Evolutionary conservation across 2,113 vertebrate genomes (phyloP).

Genomic region (Callocephalon fimbriatum): DNA sequence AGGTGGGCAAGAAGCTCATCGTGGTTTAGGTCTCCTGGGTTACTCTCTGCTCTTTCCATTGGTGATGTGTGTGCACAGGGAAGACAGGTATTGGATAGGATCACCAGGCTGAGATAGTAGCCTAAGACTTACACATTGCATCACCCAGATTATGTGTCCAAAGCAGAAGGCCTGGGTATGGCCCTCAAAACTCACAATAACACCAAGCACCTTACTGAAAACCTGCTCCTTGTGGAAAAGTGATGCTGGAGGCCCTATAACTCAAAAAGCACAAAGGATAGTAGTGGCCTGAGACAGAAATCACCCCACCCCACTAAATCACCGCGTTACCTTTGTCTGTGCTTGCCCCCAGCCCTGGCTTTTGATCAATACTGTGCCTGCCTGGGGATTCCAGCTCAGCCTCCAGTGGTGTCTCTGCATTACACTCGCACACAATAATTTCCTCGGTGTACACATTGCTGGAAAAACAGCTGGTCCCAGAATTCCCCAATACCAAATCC

Average conservation of each 20-base stretch:
- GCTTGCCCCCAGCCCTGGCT: neutral
- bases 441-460: neutral
- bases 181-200: neutral
- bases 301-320: neutral
- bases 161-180: neutral
- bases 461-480: slow-evolving; percentile 24
- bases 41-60: neutral
- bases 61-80: rapidly evolving
- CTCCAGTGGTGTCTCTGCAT: slow-evolving; percentile 17
- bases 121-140: neutral
- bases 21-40: neutral
- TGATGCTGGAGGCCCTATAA: neutral
- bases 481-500: slow-evolving; percentile 51
- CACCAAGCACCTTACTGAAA: neutral
- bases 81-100: neutral
- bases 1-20: neutral
- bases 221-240: neutral
- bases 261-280: neutral
- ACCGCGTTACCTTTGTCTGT: rapidly evolving
- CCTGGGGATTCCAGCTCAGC: neutral
- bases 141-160: rapidly evolving
- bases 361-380: neutral
- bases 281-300: neutral
- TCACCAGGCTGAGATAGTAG: neutral
- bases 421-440: slow-evolving; percentile 55